Evolutionary conservation across 2,113 vertebrate species (phyloP).

Genomic region (Brachyhypopomus gauderio): DNA sequence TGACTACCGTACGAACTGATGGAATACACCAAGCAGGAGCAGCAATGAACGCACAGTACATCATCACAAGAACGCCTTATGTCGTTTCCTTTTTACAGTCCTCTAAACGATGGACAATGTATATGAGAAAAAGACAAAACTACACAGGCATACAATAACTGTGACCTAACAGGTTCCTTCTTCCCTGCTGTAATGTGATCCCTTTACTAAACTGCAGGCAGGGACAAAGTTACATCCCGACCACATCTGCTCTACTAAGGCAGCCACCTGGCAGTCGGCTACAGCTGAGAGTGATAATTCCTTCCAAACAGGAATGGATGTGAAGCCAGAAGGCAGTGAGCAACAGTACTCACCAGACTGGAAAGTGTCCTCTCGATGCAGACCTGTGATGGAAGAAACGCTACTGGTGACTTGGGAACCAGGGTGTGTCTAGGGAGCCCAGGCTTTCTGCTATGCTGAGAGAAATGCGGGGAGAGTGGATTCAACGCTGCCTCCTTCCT

Average conservation of each 20-base stretch:
- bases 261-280: conserved; percentile 5
- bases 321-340: conserved; percentile 1
- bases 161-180: background rate
- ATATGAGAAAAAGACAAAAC: conserved; percentile 4
- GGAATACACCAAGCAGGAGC: too few relatives aligned
- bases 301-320: background rate
- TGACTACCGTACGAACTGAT: too few relatives aligned
- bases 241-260: conserved; percentile 19
- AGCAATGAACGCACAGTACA: too few relatives aligned
- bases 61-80: too few relatives aligned
- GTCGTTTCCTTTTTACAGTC: too few relatives aligned
- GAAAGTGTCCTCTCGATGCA: background rate
- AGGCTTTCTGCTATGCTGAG: conserved; percentile 38
- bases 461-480: conserved; percentile 55
- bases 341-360: conserved; percentile 59
- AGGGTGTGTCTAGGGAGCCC: conserved; percentile 51
- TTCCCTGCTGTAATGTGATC: conserved; percentile 43
- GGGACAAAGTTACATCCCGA: conserved; percentile 19
- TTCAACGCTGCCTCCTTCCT: conserved; percentile 51
- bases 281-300: background rate
- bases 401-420: conserved; percentile 42
- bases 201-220: conserved; percentile 35
- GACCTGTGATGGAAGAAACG: background rate
- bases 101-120: too few relatives aligned
- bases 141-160: background rate